Conservation (phyloP, 64 coral and sea anemone genomes). For the Stylophora pistillata region DNA sequence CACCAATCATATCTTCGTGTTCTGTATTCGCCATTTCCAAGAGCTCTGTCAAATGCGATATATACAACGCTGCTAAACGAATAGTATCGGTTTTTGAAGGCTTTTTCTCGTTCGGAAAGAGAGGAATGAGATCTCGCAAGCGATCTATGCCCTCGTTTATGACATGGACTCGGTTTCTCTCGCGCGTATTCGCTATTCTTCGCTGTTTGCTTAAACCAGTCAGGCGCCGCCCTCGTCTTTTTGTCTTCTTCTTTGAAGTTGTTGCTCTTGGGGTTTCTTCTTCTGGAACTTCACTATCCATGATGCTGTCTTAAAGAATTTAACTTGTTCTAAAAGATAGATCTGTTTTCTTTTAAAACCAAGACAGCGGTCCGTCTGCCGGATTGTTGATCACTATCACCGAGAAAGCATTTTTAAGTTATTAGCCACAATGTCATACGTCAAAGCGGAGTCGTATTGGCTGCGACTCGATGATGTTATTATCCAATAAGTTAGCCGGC, state of each 20-base stretch:
- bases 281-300: slow-evolving; percentile 21
- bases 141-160: slow-evolving; percentile 73
- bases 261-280: neutral
- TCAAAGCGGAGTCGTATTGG: slow-evolving; percentile 22
- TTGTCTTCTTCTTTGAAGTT: slow-evolving; percentile 54
- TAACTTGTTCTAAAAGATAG: neutral
- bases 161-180: slow-evolving; percentile 69
- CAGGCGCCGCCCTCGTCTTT: slow-evolving; percentile 47
- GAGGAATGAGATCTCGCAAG: slow-evolving; percentile 68
- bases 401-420: neutral
- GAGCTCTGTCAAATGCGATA: slow-evolving; percentile 66
- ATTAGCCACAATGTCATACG: slow-evolving; percentile 34
- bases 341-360: slow-evolving; percentile 44
- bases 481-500: neutral
- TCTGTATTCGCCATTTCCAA: slow-evolving; percentile 33
- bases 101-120: slow-evolving; percentile 71
- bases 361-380: neutral
- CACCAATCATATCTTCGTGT: neutral
- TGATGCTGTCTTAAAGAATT: neutral
- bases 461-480: slow-evolving; percentile 11
- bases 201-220: slow-evolving; percentile 68
- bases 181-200: slow-evolving; percentile 68
- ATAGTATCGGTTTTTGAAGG: slow-evolving; percentile 80
- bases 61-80: slow-evolving; percentile 62
- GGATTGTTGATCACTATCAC: slow-evolving; percentile 37